Evolutionary conservation across 2,888 invertebrate species (phyloP).

Genomic region (Sicus ferrugineus): DNA sequence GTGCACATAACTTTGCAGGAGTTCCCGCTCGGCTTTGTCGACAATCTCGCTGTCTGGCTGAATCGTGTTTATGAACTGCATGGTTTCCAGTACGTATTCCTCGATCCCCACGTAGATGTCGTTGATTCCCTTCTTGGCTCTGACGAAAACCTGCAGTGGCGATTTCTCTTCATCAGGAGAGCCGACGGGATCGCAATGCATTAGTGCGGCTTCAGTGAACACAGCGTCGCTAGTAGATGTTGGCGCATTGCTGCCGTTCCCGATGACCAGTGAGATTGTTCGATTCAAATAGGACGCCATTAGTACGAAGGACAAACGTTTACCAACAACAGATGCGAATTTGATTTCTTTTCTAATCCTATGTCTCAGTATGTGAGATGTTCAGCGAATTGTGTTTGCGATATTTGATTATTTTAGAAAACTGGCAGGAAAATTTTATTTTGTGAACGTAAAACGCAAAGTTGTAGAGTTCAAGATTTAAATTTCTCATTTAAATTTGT

Average conservation of each 20-base stretch:
- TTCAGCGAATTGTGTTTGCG: not conserved
- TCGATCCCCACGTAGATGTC: conserved; percentile 96
- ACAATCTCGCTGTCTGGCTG: conserved; percentile 79
- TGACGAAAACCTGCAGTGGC: conserved; percentile 97
- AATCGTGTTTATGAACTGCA: conserved; percentile 79
- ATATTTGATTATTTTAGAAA: conserved; percentile 4
- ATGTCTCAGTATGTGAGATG: not conserved
- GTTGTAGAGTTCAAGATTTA: too few species aligned
- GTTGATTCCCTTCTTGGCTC: conserved; percentile 98
- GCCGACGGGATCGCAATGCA: conserved; percentile 69
- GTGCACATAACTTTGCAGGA: conserved; percentile 80
- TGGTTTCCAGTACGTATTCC: conserved; percentile 90
- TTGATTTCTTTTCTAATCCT: conserved; percentile 6
- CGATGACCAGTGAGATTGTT: conserved; percentile 85
- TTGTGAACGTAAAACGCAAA: not conserved
- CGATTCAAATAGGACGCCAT: conserved; percentile 94
- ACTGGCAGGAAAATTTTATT: not conserved
- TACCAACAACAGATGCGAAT: conserved; percentile 28
- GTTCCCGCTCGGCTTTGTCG: conserved; percentile 73
- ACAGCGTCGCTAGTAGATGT: conserved; percentile 55
- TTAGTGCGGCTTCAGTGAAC: conserved; percentile 62
- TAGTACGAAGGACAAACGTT: conserved; percentile 42
- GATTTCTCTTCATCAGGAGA: conserved; percentile 76
- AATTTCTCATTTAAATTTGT: too few species aligned
- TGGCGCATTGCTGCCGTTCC: conserved; percentile 68